Percentiles rank a stretch among this genome's conserved stretches.
These are phyloP conservation scores for Stictonetta naevosa DNA, from an alignment of 2,113 vertebrate species.

Conservation along the genomic window DNA sequence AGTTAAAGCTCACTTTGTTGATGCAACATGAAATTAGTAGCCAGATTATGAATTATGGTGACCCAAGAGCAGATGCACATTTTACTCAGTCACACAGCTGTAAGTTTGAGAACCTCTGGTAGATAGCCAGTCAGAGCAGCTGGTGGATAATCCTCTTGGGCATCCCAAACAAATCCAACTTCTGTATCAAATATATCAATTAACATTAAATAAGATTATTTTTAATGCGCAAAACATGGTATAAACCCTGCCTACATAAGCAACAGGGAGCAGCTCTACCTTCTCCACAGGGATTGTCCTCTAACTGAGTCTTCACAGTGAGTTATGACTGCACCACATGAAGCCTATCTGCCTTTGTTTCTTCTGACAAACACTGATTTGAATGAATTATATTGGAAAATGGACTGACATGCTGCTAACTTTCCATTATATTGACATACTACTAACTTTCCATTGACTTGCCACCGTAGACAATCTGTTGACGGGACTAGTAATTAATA, in stretches of 20 bases:
- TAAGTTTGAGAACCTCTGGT: neutral
- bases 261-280: neutral
- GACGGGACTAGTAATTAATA: neutral
- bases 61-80: neutral
- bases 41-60: neutral
- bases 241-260: neutral
- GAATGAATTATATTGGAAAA: neutral
- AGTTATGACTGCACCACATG: neutral
- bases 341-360: neutral
- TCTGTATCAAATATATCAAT: neutral
- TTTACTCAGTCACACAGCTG: fast-evolving
- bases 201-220: neutral
- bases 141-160: neutral
- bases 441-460: neutral
- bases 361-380: neutral
- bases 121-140: neutral
- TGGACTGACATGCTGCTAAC: neutral
- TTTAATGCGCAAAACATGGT: neutral
- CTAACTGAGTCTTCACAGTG: neutral
- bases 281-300: neutral
- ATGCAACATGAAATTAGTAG: fast-evolving
- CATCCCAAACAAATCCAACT: neutral
- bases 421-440: neutral
- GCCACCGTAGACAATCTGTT: neutral
- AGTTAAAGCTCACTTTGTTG: neutral